Evolutionary conservation across 2,888 invertebrate species (phyloP).

Genomic region (Dryocosmus kuriphilus): DNA sequence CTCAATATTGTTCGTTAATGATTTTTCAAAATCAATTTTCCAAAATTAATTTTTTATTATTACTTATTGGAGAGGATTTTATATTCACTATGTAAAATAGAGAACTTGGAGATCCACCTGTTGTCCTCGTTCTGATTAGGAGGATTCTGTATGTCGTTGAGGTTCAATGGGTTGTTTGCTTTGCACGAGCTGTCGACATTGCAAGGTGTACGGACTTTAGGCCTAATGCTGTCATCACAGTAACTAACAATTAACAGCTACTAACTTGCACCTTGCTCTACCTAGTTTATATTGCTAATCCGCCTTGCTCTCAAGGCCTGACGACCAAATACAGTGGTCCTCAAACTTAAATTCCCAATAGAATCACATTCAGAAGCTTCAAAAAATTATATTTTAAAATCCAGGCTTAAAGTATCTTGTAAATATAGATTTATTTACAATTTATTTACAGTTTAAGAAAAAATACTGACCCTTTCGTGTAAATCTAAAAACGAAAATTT

Average conservation of each 20-base stretch:
- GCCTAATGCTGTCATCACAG: conserved; percentile 65
- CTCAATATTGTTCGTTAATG: too few species aligned
- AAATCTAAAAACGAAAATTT: not conserved
- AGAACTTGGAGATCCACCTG: conserved; percentile 60
- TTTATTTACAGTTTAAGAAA: too few species aligned
- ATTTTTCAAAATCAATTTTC: too few species aligned
- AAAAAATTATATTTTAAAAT: too few species aligned
- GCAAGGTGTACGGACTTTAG: conserved; percentile 56
- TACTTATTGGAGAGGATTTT: too few species aligned
- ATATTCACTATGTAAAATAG: too few species aligned
- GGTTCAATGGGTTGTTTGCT: conserved; percentile 30
- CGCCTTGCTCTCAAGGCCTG: conserved; percentile 1
- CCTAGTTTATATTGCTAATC: not conserved
- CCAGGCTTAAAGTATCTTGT: too few species aligned
- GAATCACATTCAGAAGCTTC: not conserved
- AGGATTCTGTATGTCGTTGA: conserved; percentile 49
- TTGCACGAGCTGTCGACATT: conserved; percentile 5
- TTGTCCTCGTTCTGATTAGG: conserved; percentile 60
- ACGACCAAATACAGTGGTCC: not conserved
- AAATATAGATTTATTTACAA: too few species aligned
- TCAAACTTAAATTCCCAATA: not conserved
- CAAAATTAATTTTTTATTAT: too few species aligned
- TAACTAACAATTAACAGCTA: conserved; percentile 68
- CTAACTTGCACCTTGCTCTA: not conserved
- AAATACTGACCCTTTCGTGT: not conserved